Evolutionary conservation across 2,797 vertebrate species (phyloP), one percentile per base, ranked within the genome.

Genomic region (Enteromius treurensis): DNA sequence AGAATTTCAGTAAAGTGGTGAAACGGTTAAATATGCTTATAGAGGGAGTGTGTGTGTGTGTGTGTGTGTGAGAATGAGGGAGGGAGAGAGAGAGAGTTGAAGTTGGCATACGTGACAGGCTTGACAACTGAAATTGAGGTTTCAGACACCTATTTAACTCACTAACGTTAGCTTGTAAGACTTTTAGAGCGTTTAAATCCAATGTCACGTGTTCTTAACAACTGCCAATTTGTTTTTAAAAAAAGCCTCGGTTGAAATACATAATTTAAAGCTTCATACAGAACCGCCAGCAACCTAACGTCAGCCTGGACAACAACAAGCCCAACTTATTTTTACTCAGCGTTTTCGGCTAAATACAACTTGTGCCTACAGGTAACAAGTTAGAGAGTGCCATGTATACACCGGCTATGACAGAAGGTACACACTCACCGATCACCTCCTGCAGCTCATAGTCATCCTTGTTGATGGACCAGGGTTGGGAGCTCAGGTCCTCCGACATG

Each of bases 361-460:
- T 53, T 19, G 8, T 10, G 32, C 60, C 2, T 15, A 23, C 11
- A 55, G 11, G 65, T 23, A 11, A 45, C 42, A 42, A 42, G 42
- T 42, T 42, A 47, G 7, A 67, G 69, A 79, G 26, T 40, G 17
- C 8, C 77, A n/a, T 32, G 67, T 70, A 68, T 62, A 34, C 17
- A 40, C 40, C 3, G 26, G 62, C 47, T 51, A 1, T 42, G 14
- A 40, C 4, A 58, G 55, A n/a, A 75, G 19, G 5, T 51, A 34
- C 69, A 91, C 58, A 79, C 96, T 94, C 94, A 99, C 98, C 98
- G 90, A 99, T 99, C 91, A 99, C 98, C 96, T 99, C 98, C 94
- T 97, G 96, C 86, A 99, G 96, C 93, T 98, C 98, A 85, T 99
- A 99, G 85, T 99, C 98, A 95, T 99, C 98, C 94, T 96, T 96